Evolutionary conservation across 2,113 vertebrate genomes (phyloP), one percentile per base, ranked within the genome.

Genomic region (Cochlearius cochlearius): DNA sequence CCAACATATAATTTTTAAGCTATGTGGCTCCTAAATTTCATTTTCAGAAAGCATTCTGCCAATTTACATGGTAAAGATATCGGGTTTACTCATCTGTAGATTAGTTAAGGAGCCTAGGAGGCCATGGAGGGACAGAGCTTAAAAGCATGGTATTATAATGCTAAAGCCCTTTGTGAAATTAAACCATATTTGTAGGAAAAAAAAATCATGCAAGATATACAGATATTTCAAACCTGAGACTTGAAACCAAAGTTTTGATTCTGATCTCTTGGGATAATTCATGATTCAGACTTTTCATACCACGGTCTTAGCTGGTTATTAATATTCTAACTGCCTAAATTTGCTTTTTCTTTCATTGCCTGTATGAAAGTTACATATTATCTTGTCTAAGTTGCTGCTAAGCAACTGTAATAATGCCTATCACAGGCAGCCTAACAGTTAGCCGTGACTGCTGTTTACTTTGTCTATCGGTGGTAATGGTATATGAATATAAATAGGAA

Each of bases 341-440:
- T 68, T 93, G 25, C 23, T 87, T 92, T 94, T 36, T 86, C 47
- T 86, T 90, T 91, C 41, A 76, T 91, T 83, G 68, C 16, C 16
- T 39, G 17, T 29, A 26, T 81, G 73, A 80, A 96, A 89, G 50
- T 86, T 83, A 56, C 6, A 4, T 58, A 73, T 60, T 72, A 92
- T 62, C 86, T 94, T 80, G 49, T 74, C 52, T 68, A 58, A 41
- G 69, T 88, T 68, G 79, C 83, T 95, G 86, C 76, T 96, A 89
- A 84, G 79, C 79, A 94, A 83, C 92, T 36, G 7, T 50, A 77
- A 74, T 53, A 83, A 63, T 47, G n/a, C 41, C 50, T 86, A 10
- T 83, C 39, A 41, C 34, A 90, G 59, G 41, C 78, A 86, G 50
- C 34, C 66, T 85, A 52, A 55, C 67, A 88, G 47, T 63, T 53